Base-by-base conservation (phyloP, 2,113 vertebrate genomes). In the Aegithalos caudatus region DNA sequence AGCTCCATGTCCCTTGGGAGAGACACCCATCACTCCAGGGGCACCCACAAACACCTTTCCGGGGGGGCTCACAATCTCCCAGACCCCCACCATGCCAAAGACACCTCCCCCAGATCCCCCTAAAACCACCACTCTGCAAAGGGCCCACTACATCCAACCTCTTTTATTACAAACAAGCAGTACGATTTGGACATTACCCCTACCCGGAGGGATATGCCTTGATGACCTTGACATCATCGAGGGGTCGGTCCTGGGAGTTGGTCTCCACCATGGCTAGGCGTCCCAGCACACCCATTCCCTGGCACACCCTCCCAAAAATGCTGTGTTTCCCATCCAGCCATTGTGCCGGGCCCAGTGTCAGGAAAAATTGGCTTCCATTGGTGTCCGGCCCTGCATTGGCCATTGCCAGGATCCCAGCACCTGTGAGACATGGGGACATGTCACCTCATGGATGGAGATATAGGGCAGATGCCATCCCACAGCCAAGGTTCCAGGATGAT, bases 301-400 rank as follows among this genome's bases (percentile, higher is more conserved):
- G 98, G 90, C 60, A 98, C 27, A 99, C 98, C 72, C 99, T 98
- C 21, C 99, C 99, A 28, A 99, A 99, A 91, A 99, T 99, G 87
- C 94, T 99, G 97, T 99, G 99, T 51, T 99, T 99, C 61, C 99
- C 99, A 20, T 99, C 99, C 15, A 99, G 97, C 99, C 99, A 99
- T 97, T 99, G 99, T 13, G 98, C 98, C 1, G 99, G 99, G 15
- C 97, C 99, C 7, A 99, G 96, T 3, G 98, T 98, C 92, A 99
- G 94, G 85, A 99, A 99, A 95, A 99, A 99, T 72, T 99, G 99
- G 97, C 99, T 99, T 29, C 99, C 99, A 2, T 99, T 99, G 84
- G 99, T 99, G 93, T 99, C 98, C 0, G 99, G 99, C 12, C 99
- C 99, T 4, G 99, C 98, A 11, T 99, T 99, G 66, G 99, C 99